phyloP scores from a whole-genome alignment of 2,113 vertebrate species.

The Perca schrenkii region DNA sequence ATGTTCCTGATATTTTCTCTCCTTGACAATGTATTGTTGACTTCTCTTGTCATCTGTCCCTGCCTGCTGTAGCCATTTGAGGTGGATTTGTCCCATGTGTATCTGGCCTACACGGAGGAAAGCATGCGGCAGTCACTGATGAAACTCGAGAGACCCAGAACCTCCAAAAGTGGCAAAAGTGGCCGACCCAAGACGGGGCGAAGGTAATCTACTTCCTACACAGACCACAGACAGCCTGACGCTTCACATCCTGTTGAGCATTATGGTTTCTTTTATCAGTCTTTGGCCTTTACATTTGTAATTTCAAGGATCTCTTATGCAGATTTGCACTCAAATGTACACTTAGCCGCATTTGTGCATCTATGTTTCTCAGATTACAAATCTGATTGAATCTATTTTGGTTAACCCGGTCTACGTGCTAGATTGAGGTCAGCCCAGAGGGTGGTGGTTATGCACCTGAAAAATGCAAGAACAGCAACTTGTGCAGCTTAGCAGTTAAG shows the following conservation, averaged over 20 bases:
- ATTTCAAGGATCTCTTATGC: not conserved
- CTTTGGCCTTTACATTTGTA: not conserved
- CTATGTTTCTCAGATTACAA: not conserved
- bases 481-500: not conserved
- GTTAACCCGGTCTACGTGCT: not conserved
- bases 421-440: not conserved
- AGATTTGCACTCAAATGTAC: not conserved
- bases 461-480: not conserved
- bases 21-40: not conserved
- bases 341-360: not conserved
- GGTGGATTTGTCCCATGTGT: slow-evolving; percentile 96
- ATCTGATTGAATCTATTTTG: not conserved
- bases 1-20: not conserved
- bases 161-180: slow-evolving; percentile 92
- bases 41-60: not conserved
- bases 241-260: not conserved
- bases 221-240: not conserved
- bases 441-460: not conserved
- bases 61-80: slow-evolving; percentile 90
- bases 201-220: slow-evolving; percentile 84
- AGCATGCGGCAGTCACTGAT: slow-evolving; percentile 96
- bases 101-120: slow-evolving; percentile 97
- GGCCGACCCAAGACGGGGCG: slow-evolving; percentile 93
- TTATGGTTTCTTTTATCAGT: not conserved
- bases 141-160: slow-evolving; percentile 94